Conservation (phyloP, 2,797 vertebrate species). For the Aselliscus stoliczkanus region DNA sequence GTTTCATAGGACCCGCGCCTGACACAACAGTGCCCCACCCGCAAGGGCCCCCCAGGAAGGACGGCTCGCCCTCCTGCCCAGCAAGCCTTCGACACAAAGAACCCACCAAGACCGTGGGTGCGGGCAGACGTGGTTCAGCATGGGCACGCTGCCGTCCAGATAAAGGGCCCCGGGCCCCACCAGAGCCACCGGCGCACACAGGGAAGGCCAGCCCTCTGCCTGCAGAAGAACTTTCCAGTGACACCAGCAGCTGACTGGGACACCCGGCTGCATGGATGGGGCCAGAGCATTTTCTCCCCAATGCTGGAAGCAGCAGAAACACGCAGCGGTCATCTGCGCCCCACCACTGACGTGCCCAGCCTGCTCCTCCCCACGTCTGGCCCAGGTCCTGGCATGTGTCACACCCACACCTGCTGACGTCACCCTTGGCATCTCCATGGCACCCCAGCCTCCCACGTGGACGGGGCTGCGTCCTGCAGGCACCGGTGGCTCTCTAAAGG, state of each 20-base stretch:
- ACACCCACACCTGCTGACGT: fast-evolving
- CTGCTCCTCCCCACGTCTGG: not conserved
- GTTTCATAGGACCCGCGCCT: constrained; percentile 55
- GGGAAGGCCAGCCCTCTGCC: too few relatives aligned
- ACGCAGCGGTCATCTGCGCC: not conserved
- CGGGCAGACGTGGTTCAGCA: not conserved
- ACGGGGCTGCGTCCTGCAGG: not conserved
- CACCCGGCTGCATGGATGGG: not conserved
- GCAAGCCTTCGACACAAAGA: not conserved
- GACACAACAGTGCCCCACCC: not conserved
- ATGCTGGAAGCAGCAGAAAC: not conserved
- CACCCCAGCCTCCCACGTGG: fast-evolving
- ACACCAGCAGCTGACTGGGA: fast-evolving
- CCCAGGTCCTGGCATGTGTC: not conserved
- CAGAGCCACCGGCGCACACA: not conserved
- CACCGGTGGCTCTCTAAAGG: not conserved
- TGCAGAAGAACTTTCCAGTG: fast-evolving
- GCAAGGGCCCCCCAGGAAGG: not conserved
- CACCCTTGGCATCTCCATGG: not conserved
- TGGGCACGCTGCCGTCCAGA: too few relatives aligned
- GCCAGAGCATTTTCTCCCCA: not conserved
- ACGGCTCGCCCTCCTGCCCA: not conserved
- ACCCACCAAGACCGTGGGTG: too few relatives aligned
- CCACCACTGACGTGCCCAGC: not conserved
- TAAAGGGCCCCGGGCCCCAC: too few relatives aligned